Conservation (phyloP, 2,113 vertebrate genomes). For the Festucalex cinctus region DNA sequence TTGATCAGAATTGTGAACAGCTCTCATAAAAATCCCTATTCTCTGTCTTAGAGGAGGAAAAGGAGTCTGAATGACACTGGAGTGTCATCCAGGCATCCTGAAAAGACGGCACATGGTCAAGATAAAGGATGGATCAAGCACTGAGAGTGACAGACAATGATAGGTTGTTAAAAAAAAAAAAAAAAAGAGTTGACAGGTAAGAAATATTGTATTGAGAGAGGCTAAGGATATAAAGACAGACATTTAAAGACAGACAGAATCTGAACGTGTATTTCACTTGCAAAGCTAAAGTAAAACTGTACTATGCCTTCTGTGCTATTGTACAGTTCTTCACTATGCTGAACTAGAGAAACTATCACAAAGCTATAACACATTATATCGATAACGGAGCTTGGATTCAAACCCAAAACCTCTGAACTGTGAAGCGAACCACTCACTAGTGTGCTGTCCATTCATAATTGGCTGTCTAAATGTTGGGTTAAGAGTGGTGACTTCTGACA, state of each 20-base stretch:
- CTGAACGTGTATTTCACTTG: conserved; percentile 1
- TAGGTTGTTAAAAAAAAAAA: conserved; percentile 9
- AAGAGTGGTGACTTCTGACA: background rate
- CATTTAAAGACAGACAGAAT: background rate
- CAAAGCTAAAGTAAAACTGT: background rate
- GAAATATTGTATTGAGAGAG: conserved; percentile 15
- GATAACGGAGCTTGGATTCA: too few species aligned
- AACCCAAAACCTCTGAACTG: too few species aligned
- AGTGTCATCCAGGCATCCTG: conserved; percentile 6
- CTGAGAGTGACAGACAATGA: conserved; percentile 20
- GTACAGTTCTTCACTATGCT: too few species aligned
- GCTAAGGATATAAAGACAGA: background rate
- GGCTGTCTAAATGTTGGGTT: background rate
- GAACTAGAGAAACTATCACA: too few species aligned
- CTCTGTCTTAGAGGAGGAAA: background rate
- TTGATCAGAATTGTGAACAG: background rate
- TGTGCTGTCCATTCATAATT: background rate
- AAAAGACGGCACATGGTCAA: conserved; percentile 14
- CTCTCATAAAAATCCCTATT: background rate
- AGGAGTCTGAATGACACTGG: conserved; percentile 3
- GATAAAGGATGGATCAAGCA: conserved; percentile 6
- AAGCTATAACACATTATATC: too few species aligned
- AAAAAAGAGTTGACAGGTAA: conserved; percentile 24
- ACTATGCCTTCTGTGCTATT: too few species aligned
- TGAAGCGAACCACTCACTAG: too few species aligned